Evolutionary conservation across 2,888 invertebrate species (phyloP), one percentile per base, ranked within the genome.

Genomic region (Toxonevra muliebris): DNA sequence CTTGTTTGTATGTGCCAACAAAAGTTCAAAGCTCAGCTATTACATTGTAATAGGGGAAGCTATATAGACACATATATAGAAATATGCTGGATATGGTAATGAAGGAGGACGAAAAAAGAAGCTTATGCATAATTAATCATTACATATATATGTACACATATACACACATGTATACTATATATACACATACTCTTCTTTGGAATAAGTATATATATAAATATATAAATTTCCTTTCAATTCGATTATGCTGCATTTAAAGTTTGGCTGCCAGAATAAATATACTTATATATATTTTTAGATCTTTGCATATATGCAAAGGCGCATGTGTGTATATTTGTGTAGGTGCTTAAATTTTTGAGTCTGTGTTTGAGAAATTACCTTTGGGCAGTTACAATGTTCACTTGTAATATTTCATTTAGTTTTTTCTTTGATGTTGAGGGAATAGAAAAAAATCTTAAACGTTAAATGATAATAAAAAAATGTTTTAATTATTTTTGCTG

Each of bases 351-450:
- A n/a, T 48, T 15, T 65, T 30, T 15, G 9, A 15, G 40, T 58
- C 13, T 19, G n/a, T 48, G 43, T 43, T 42, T 59, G 60, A 60
- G 54, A 65, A 65, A 65, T 65, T 54, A 65, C 65, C 65, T 54
- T 59, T 42, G 65, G 60, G 65, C 60, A 65, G 52, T 58, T 59
- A 30, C 40, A 45, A 64, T 55, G 30, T 65, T 65, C 59, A 65
- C 17, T 48, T 60, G 65, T 43, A 52, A 50, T 65, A 65, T 54
- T 53, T 20, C 50, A 58, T 20, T 48, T 50, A 19, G n/a, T 58
- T 7, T n/a, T 41, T 50, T 64, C 17, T 57, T 57, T 50, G 54
- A 42, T 12, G 15, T 41, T 30, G 7, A 30, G 30, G n/a, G n/a
- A n/a, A n/a, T 30, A 30, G 7, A 7, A 2, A 30, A 30, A 30